Evolutionary conservation across 2,113 vertebrate species (phyloP).

Genomic region (Zosterops pallidus): DNA sequence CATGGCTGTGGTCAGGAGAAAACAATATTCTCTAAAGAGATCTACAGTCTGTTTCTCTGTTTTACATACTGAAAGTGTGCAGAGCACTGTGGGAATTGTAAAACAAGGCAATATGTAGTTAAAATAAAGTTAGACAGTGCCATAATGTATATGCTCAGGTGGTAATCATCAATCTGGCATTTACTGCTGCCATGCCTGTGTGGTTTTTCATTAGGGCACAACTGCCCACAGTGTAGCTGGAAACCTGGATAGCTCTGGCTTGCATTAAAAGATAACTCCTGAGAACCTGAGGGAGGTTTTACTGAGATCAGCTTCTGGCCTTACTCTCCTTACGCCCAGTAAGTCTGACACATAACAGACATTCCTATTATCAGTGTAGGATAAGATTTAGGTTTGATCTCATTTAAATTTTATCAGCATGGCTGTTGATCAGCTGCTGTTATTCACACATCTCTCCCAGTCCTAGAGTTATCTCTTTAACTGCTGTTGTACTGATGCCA

Average conservation of each 20-base stretch:
- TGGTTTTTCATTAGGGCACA: not conserved
- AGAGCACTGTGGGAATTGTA: not conserved
- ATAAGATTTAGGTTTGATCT: slow-evolving; percentile 49
- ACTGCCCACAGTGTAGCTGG: not conserved
- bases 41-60: not conserved
- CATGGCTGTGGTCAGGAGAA: not conserved
- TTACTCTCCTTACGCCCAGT: not conserved
- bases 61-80: not conserved
- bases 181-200: not conserved
- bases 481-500: slow-evolving; percentile 50
- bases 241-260: not conserved
- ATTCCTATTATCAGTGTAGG: not conserved
- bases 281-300: not conserved
- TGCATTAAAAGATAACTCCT: not conserved
- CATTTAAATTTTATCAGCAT: slow-evolving; percentile 62
- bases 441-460: slow-evolving; percentile 45
- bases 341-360: slow-evolving; percentile 26
- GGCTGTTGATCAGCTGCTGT: slow-evolving; percentile 54
- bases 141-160: not conserved
- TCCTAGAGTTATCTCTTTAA: slow-evolving; percentile 52
- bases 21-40: not conserved
- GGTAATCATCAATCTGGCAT: not conserved
- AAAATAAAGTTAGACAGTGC: not conserved
- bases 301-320: not conserved
- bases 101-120: not conserved